Base-by-base conservation (phyloP, 2,797 vertebrate genomes). In the Streptopelia turtur region DNA sequence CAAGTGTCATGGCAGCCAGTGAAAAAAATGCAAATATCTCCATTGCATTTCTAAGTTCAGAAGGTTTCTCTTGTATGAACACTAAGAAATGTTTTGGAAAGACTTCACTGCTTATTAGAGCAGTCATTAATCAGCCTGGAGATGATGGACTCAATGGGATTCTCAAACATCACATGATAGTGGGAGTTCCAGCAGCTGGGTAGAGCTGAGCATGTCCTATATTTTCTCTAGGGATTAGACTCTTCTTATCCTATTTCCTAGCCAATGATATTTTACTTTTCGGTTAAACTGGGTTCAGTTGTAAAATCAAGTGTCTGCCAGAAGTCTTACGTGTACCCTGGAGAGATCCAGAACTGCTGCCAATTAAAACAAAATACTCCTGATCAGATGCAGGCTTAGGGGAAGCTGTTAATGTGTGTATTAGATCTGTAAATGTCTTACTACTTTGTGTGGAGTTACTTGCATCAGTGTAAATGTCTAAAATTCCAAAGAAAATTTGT, bases 231-330 rank as follows among this genome's bases (percentile, higher is more conserved):
- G 84, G 79, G 94, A 86, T 87, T 95, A 75, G 43, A 60, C n/a
- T 87, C 41, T 93, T 95, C 64, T 89, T 94, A 93, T 94, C 79
- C 91, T 74, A 87, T 97, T 96, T 96, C 64, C 60, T 82, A 93
- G 56, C 90, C 92, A 90, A 85, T 83, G 82, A 95, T 84, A 79
- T 96, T 95, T 95, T 94, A 94, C 77, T 94, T 96, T 94, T 83
- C 86, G 87, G 70, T 96, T 96, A 92, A 96, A 95, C 35, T 81
- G 52, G 55, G 57, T 94, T 96, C 92, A 96, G 39, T 90, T 96
- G 93, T 81, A 94, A 96, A 96, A 96, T 93, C 52, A 89, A 90
- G 57, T 79, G 75, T 91, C 92, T 94, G 79, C 56, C 86, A 94
- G 83, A 84, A 94, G 78, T 83, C 68, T 94, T 92, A 37, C 47